Evolutionary conservation across 2,888 invertebrate genomes (phyloP).

Genomic region (Tetragonisca angustula): DNA sequence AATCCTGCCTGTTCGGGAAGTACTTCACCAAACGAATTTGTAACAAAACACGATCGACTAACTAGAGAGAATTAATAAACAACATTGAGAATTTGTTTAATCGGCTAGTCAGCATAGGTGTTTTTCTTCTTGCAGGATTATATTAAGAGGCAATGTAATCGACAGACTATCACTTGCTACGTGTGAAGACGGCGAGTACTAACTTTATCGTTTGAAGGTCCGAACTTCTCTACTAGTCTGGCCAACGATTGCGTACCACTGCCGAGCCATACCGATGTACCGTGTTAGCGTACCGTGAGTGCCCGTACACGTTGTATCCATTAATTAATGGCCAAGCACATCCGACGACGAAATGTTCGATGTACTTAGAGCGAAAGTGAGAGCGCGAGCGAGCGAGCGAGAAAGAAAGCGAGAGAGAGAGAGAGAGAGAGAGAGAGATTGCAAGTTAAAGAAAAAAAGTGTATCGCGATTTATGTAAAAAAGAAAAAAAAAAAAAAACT

Average conservation of each 20-base stretch:
- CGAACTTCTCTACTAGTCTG: slow-evolving; percentile 56
- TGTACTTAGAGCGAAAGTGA: slow-evolving; percentile 59
- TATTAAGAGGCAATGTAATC: slow-evolving; percentile 32
- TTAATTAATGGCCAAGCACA: slow-evolving; percentile 51
- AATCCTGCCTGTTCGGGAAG: not conserved
- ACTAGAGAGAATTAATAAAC: not conserved
- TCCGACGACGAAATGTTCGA: slow-evolving; percentile 57
- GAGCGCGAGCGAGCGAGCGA: not conserved
- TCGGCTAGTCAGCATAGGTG: slow-evolving; percentile 43
- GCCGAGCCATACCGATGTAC: slow-evolving; percentile 55
- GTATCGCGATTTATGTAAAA: slow-evolving; percentile 13
- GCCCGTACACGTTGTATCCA: slow-evolving; percentile 61
- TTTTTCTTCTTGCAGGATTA: slow-evolving; percentile 55
- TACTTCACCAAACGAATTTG: slow-evolving; percentile 43
- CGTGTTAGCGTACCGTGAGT: slow-evolving; percentile 56
- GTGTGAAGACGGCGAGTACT: slow-evolving; percentile 30
- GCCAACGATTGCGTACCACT: slow-evolving; percentile 55
- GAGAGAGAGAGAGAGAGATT: not conserved
- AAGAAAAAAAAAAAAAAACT: not conserved
- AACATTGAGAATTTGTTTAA: slow-evolving; percentile 20
- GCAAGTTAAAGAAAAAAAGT: not conserved
- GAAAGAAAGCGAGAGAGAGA: not conserved
- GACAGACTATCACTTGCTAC: slow-evolving; percentile 25
- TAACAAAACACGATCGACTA: slow-evolving; percentile 52
- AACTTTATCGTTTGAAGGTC: slow-evolving; percentile 47